A percentile compares a stretch with the other conserved stretches of the same genome.
Conservation (phyloP, 2,888 invertebrate species). For the Alviniconcha strummeri region DNA sequence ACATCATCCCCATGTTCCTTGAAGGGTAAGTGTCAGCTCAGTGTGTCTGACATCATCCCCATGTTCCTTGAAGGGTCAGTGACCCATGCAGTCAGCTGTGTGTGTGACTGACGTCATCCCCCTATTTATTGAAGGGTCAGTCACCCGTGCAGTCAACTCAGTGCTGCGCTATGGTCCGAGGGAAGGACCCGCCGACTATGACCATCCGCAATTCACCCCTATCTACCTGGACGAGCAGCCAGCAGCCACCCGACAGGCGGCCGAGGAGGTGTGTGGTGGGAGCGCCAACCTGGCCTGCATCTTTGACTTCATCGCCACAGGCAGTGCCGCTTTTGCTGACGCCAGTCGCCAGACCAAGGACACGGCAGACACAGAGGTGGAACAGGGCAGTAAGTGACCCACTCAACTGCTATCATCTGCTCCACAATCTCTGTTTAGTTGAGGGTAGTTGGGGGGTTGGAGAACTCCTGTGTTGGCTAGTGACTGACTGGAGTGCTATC, state of each 20-base stretch:
- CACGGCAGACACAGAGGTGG: neutral
- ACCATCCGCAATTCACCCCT: neutral
- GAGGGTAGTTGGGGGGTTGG: neutral
- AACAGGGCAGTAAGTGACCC: neutral
- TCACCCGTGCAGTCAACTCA: neutral
- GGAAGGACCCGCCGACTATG: neutral
- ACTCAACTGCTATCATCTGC: too few relatives aligned
- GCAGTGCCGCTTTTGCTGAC: neutral
- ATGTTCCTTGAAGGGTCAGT: too few relatives aligned
- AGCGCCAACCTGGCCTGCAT: neutral
- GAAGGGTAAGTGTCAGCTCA: too few relatives aligned
- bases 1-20: too few relatives aligned
- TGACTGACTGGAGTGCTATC: too few relatives aligned
- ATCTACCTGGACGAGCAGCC: neutral
- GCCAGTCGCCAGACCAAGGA: neutral
- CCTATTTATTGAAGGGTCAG: neutral
- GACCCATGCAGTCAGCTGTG: too few relatives aligned
- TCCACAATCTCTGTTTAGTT: neutral
- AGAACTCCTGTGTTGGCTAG: too few relatives aligned
- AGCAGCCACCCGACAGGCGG: neutral
- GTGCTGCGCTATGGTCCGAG: neutral
- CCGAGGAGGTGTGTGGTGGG: neutral
- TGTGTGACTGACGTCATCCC: too few relatives aligned
- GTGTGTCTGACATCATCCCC: too few relatives aligned
- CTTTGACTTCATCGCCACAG: conserved; percentile 2